These are phyloP conservation scores for Acanthisitta chloris DNA, from an alignment of 2,113 vertebrate species.

Conservation along the genomic window DNA sequence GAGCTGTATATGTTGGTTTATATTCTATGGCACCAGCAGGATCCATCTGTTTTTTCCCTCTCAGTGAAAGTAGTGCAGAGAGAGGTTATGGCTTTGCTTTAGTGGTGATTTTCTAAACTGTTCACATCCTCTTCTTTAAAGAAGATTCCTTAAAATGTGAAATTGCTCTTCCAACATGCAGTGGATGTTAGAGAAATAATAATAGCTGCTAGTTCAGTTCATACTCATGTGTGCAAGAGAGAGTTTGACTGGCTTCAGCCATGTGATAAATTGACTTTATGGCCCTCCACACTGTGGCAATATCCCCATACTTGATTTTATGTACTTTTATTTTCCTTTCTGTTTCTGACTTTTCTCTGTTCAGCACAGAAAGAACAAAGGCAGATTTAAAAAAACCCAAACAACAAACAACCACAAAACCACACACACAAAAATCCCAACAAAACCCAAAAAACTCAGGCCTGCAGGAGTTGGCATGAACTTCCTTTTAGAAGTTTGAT, in stretches of 20 bases:
- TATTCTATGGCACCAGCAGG: not conserved
- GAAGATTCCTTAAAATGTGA: not conserved
- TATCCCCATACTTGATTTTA: not conserved
- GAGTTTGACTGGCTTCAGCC: not conserved
- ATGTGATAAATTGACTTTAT: not conserved
- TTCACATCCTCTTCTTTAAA: not conserved
- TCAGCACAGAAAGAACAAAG: not conserved
- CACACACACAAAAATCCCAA: no score
- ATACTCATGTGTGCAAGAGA: not conserved
- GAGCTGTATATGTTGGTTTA: not conserved
- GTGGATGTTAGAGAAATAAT: not conserved
- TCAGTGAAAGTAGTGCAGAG: not conserved
- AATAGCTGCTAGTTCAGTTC: not conserved
- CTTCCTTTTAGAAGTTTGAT: not conserved
- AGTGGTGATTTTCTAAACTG: not conserved
- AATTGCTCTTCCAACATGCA: not conserved
- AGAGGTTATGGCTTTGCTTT: not conserved
- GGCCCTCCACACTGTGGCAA: not conserved
- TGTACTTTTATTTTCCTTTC: not conserved
- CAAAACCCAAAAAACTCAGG: not conserved
- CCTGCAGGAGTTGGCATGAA: not conserved
- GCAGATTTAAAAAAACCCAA: not conserved
- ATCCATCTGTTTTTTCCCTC: not conserved
- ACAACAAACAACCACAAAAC: not conserved
- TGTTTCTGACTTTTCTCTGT: not conserved